These are phyloP conservation scores for Paramormyrops kingsleyae DNA, from an alignment of 2,113 vertebrate genomes.

Conservation along the genomic window DNA sequence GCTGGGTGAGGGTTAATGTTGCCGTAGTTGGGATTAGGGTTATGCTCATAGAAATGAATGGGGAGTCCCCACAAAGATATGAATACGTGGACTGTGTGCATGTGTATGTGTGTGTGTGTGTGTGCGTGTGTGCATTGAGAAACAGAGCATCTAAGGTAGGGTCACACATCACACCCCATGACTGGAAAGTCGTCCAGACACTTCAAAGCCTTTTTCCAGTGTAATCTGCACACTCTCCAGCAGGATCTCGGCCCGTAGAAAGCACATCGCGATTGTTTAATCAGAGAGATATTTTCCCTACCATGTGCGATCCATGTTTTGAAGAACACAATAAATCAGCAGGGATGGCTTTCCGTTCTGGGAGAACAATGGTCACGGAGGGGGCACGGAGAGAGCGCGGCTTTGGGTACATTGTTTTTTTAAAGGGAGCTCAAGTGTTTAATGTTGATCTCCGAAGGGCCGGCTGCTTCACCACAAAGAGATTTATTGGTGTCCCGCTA, in stretches of 20 bases:
- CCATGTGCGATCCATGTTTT: conserved; percentile 25
- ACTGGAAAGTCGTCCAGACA: background rate
- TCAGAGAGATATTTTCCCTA: conserved; percentile 15
- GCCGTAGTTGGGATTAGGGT: background rate
- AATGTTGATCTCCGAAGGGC: conserved; percentile 44
- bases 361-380: conserved; percentile 22
- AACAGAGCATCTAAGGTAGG: background rate
- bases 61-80: background rate
- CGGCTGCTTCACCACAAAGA: conserved; percentile 45
- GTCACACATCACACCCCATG: background rate
- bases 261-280: conserved; percentile 10
- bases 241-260: background rate
- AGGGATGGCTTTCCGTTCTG: conserved; percentile 12
- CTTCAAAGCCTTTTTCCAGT: background rate
- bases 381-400: conserved; percentile 16
- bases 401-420: conserved; percentile 36
- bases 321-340: conserved; percentile 35
- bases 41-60: background rate
- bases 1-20: background rate
- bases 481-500: conserved; percentile 49
- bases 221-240: background rate
- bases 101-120: background rate
- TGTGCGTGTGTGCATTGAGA: background rate
- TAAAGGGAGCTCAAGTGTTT: conserved; percentile 41
- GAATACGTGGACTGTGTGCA: background rate